Percentiles rank a stretch among this genome's conserved stretches.
phyloP scores from a whole-genome alignment of 1,140 invertebrate species.

The Pogonomyrmex californicus region DNA sequence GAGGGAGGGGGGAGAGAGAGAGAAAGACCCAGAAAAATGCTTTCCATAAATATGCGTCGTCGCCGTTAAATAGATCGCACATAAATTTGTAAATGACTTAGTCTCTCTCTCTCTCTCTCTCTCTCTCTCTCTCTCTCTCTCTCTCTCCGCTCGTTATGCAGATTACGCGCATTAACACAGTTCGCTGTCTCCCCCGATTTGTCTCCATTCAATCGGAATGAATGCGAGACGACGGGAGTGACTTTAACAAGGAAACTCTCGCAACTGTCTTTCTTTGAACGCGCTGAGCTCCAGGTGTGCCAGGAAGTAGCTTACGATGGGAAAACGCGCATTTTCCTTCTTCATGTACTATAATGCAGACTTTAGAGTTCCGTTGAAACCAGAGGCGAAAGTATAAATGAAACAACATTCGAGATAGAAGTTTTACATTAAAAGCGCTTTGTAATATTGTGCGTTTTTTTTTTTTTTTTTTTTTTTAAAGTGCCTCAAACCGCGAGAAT shows the following conservation, averaged over 20 bases:
- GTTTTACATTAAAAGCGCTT: neutral
- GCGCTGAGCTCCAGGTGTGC: neutral
- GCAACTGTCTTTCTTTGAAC: neutral
- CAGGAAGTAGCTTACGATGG: conserved; percentile 3
- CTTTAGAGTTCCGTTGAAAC: conserved; percentile 20
- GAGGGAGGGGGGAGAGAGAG: neutral
- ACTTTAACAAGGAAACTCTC: conserved; percentile 50
- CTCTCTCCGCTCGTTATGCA: conserved; percentile 5
- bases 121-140: no score
- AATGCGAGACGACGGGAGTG: conserved; percentile 31
- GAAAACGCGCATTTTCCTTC: conserved; percentile 29
- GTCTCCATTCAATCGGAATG: conserved; percentile 32
- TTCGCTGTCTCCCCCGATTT: conserved; percentile 12
- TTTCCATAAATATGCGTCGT: conserved; percentile 45
- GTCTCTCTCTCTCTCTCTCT: no score
- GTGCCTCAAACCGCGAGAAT: neutral
- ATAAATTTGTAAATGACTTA: conserved; percentile 56
- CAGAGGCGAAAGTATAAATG: conserved; percentile 14
- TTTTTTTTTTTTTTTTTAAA: neutral
- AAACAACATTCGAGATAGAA: neutral
- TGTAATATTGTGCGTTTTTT: neutral
- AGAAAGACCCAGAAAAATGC: conserved; percentile 12
- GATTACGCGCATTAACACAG: conserved; percentile 35
- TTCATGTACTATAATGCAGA: neutral
- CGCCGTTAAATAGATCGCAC: conserved; percentile 15